A percentile compares a stretch with the other conserved stretches of the same genome.
These are phyloP conservation scores for Arnoldichthys spilopterus DNA, from an alignment of 2,797 vertebrate species.

Conservation along the genomic window DNA sequence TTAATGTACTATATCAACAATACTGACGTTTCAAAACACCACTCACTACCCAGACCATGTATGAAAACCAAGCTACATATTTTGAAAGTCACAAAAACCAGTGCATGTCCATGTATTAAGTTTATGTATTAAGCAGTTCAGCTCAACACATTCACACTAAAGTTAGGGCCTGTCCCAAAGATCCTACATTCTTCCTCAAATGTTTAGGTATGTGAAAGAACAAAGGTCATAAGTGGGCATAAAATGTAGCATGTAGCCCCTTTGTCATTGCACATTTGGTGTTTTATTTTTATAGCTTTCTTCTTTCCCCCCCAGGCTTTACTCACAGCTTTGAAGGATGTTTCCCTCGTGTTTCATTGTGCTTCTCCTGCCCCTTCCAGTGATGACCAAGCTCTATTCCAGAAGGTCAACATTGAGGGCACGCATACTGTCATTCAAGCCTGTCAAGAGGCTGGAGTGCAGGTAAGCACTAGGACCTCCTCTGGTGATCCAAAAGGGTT, in stretches of 20 bases:
- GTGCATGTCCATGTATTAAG: not conserved
- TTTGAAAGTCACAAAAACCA: not conserved
- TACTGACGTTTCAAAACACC: not conserved
- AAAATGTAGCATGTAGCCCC: not conserved
- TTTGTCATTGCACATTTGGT: too few relatives aligned
- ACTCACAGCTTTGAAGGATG: conserved; percentile 83
- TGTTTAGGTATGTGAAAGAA: too few relatives aligned
- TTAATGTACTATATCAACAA: too few relatives aligned
- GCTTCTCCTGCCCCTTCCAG: conserved; percentile 90
- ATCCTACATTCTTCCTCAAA: too few relatives aligned
- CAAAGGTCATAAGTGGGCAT: not conserved
- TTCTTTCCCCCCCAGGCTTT: conserved; percentile 78
- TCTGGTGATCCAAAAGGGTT: too few relatives aligned
- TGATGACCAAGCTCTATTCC: conserved; percentile 87
- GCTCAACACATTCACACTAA: too few relatives aligned
- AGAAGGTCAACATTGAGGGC: conserved; percentile 88
- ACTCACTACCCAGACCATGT: not conserved
- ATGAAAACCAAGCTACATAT: not conserved
- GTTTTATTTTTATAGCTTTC: not conserved
- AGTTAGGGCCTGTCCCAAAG: too few relatives aligned
- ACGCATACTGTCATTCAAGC: conserved; percentile 86
- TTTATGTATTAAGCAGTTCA: not conserved
- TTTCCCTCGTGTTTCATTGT: conserved; percentile 91
- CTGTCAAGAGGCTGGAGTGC: conserved; percentile 88
- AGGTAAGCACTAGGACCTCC: conserved; percentile 75